Evolutionary conservation across 2,113 vertebrate species (phyloP).

Genomic region (Pteropus alecto): DNA sequence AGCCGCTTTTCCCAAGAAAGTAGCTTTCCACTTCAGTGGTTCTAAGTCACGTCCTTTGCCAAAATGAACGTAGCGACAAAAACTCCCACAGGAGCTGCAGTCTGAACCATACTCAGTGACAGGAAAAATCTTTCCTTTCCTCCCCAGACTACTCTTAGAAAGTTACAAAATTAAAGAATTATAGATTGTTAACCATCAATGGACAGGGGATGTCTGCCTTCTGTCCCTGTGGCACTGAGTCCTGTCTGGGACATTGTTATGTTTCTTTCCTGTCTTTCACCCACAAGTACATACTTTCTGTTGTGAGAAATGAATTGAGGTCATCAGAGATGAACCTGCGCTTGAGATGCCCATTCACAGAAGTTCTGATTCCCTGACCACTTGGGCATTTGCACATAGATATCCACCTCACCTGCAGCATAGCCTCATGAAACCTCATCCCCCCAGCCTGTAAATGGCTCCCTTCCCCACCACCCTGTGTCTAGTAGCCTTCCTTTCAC

Average conservation of each 20-base stretch:
- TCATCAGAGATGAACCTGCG: background rate
- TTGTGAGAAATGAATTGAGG: background rate
- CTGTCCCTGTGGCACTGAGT: background rate
- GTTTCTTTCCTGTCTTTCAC: background rate
- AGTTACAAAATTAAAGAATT: background rate
- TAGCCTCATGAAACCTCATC: too few relatives aligned
- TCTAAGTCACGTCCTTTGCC: background rate
- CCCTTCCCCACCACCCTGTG: accelerated
- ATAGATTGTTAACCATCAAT: accelerated
- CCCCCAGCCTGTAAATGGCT: accelerated
- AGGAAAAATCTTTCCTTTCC: background rate
- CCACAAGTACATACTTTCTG: background rate
- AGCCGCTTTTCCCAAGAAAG: background rate
- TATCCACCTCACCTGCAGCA: accelerated
- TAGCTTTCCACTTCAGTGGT: background rate
- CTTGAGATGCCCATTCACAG: too few relatives aligned
- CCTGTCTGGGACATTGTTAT: accelerated
- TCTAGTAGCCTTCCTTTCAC: background rate
- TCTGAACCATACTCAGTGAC: background rate
- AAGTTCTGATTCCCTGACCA: too few relatives aligned
- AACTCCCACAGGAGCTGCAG: background rate
- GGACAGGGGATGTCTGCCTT: background rate
- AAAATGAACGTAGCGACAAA: background rate
- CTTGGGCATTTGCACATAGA: background rate
- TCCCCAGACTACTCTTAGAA: background rate